These are phyloP conservation scores for Dendrocopos noguchii DNA, from an alignment of 2,113 vertebrate genomes.

Conservation along the genomic window DNA sequence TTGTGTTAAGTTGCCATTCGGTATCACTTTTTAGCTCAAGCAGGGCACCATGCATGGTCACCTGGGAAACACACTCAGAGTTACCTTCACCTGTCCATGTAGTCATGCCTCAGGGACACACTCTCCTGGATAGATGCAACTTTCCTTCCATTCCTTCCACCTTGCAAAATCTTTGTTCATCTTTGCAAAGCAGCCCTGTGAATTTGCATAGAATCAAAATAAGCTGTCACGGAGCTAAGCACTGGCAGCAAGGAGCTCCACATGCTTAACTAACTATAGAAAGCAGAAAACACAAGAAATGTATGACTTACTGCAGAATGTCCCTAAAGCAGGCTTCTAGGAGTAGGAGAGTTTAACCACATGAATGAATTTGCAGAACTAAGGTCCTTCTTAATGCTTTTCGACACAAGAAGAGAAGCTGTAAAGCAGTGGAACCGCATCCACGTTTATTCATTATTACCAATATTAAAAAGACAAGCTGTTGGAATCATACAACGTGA, in stretches of 20 bases:
- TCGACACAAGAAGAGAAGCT: neutral
- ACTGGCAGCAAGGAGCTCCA: neutral
- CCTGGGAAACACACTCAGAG: neutral
- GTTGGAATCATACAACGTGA: neutral
- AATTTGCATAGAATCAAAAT: neutral
- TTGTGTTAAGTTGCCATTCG: neutral
- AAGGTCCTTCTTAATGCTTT: neutral
- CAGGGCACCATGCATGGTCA: neutral
- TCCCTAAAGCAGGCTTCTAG: neutral
- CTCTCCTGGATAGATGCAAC: neutral
- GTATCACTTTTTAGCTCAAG: neutral
- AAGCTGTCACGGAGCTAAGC: neutral
- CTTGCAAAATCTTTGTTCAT: neutral
- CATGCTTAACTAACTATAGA: neutral
- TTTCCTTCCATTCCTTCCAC: neutral
- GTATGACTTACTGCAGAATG: neutral
- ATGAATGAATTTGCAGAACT: neutral
- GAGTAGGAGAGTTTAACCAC: neutral
- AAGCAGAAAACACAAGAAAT: neutral
- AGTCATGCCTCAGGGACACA: neutral
- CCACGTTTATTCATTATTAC: neutral
- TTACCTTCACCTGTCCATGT: neutral
- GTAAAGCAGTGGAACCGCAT: neutral
- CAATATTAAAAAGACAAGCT: conserved; percentile 12
- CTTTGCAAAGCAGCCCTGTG: neutral